phyloP scores from a whole-genome alignment of 2,113 vertebrate species.

The Daboia siamensis region DNA sequence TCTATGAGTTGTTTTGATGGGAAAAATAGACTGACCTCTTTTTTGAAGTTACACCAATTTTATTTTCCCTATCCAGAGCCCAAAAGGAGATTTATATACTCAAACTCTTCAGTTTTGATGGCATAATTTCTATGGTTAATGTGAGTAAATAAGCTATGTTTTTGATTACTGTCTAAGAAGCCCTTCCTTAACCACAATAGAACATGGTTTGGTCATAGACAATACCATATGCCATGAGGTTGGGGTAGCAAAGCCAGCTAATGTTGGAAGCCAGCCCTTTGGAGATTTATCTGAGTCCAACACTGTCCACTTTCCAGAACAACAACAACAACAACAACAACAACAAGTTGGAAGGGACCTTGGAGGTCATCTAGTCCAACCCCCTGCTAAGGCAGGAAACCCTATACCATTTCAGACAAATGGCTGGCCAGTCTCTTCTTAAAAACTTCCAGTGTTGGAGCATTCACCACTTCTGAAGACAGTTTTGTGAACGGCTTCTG shows the following conservation, averaged over 20 bases:
- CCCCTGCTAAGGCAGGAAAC: too few species aligned
- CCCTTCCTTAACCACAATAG: too few species aligned
- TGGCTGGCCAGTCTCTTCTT: too few species aligned
- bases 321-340: too few species aligned
- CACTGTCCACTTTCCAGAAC: background rate
- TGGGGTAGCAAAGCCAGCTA: background rate
- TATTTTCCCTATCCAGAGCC: background rate
- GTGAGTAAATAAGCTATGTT: background rate
- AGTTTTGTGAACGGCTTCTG: background rate
- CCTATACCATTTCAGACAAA: too few species aligned
- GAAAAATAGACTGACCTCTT: background rate
- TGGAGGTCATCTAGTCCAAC: too few species aligned
- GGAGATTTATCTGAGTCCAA: background rate
- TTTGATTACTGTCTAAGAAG: background rate
- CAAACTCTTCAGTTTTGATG: background rate
- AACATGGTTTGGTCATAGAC: background rate
- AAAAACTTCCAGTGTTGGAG: too few species aligned
- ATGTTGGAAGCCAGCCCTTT: background rate
- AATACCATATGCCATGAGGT: background rate
- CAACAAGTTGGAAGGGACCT: too few species aligned
- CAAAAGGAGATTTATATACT: background rate
- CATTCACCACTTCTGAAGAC: too few species aligned
- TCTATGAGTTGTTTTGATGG: background rate
- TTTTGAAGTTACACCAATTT: background rate
- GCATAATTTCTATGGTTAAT: background rate